Base-by-base conservation (phyloP, 2,888 invertebrate genomes). In the Callosobruchus maculatus region DNA sequence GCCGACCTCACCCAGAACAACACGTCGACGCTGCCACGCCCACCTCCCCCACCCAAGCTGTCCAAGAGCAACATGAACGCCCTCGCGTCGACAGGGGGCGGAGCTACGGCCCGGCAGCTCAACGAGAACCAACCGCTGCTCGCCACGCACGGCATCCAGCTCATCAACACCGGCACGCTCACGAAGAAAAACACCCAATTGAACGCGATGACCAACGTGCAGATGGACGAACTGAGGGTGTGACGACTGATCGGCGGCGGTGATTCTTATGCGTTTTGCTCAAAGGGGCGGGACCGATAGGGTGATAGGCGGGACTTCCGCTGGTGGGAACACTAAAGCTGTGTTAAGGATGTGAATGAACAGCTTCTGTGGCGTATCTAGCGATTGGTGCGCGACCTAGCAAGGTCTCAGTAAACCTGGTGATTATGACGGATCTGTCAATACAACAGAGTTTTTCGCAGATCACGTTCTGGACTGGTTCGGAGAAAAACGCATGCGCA, bases 151-250 rank as follows among this genome's bases (percentile, higher is more conserved):
- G 93, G 93, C 78, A 91, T 94, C 88, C 93, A 94, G 83, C 90
- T 95, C 88, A 92, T 94, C 77, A 94, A 94, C 80, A 93, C 93
- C 70, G 93, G 90, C 73, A 94, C 94, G 0, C 83, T 94, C 76
- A 94, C 94, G 71, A 95, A 94, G 87, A 93, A 93, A 86, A 93
- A 93, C 83, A 91, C 91, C 21, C 91, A 91, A 80, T 80, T 91
- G 86, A 91, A 91, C 88, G 90, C 90, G 22, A 91, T 91, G 83
- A 80, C 78, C 71, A 88, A 85, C 86, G 88, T 86, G 83, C 88
- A 91, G 80, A 94, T 95, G 94, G 95, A 95, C 88, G 95, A 95
- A 87, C 84, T 95, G 88, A 88, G 95, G 76, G 95, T 95, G 93
- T 95, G 95, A 95, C 94, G 78, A 91, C 85, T 20, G 78, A 71